A percentile compares a stretch with the other conserved stretches of the same genome.
Evolutionary conservation across 2,888 invertebrate species (phyloP).

Genomic region (Pollenia labialis): DNA sequence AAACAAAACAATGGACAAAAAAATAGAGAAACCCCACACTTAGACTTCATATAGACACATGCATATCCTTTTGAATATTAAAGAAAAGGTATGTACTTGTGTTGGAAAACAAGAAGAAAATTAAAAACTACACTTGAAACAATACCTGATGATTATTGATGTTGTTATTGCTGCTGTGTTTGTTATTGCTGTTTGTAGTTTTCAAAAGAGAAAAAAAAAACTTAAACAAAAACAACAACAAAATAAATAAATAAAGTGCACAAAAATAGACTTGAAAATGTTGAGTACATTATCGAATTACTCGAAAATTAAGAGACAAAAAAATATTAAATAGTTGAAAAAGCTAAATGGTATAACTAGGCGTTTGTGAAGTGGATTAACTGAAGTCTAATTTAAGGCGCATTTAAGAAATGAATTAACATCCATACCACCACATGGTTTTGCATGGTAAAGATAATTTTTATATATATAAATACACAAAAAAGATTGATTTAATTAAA

Average conservation of each 20-base stretch:
- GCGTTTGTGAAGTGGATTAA: neutral
- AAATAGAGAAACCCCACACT: constrained; percentile 27
- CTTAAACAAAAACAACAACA: constrained; percentile 17
- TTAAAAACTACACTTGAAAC: constrained; percentile 67
- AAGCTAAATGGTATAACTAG: neutral
- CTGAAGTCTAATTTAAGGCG: neutral
- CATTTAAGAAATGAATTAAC: too few species aligned
- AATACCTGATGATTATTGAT: constrained; percentile 61
- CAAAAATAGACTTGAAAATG: neutral
- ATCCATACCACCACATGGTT: too few species aligned
- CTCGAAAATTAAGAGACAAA: neutral
- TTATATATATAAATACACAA: too few species aligned
- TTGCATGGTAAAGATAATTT: too few species aligned
- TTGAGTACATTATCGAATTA: constrained; percentile 12
- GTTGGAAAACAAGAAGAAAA: constrained; percentile 58
- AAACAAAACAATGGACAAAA: neutral
- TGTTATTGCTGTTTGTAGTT: constrained; percentile 20
- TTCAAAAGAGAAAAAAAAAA: neutral
- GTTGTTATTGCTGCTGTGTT: constrained; percentile 33
- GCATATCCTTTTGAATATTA: neutral
- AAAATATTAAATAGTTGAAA: neutral
- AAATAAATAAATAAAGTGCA: neutral
- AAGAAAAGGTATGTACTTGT: neutral
- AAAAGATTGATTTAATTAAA: too few species aligned
- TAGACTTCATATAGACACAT: neutral